Conservation (phyloP, 2,888 invertebrate genomes). For the Acanthosepion pharaonis region DNA sequence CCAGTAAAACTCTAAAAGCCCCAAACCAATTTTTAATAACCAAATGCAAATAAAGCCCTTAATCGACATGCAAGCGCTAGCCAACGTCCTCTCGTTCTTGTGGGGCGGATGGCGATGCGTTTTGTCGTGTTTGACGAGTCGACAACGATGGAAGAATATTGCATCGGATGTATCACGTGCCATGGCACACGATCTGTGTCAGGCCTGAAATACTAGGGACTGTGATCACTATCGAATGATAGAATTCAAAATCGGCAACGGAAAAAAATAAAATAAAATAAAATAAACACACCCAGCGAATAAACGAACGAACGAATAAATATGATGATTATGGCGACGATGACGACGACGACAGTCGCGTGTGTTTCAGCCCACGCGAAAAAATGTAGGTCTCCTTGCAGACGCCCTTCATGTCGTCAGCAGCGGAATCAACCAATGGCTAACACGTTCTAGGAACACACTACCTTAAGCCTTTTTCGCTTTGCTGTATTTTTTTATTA, state of each 20-base stretch:
- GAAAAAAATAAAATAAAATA: too few relatives aligned
- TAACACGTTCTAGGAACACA: neutral
- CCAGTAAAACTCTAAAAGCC: too few relatives aligned
- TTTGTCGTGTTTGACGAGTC: too few relatives aligned
- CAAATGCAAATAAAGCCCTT: neutral
- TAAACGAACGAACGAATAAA: neutral
- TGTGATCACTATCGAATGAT: neutral
- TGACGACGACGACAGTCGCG: neutral
- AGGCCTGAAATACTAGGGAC: neutral
- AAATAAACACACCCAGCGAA: neutral
- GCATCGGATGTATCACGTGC: neutral
- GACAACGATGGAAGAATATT: neutral
- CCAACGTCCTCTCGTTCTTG: neutral
- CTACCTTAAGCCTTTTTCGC: neutral
- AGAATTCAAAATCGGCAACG: neutral
- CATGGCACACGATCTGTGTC: neutral
- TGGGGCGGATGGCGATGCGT: too few relatives aligned
- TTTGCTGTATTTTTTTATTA: neutral
- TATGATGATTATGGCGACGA: neutral
- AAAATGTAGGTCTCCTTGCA: neutral
- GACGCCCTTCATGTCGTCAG: slow-evolving; percentile 22
- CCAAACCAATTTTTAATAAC: too few relatives aligned
- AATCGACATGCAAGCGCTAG: too few relatives aligned
- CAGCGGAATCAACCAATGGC: neutral
- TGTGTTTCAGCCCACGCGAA: neutral